Evolutionary conservation across 2,113 vertebrate genomes (phyloP).

Genomic region (Periophthalmodon schlosseri): DNA sequence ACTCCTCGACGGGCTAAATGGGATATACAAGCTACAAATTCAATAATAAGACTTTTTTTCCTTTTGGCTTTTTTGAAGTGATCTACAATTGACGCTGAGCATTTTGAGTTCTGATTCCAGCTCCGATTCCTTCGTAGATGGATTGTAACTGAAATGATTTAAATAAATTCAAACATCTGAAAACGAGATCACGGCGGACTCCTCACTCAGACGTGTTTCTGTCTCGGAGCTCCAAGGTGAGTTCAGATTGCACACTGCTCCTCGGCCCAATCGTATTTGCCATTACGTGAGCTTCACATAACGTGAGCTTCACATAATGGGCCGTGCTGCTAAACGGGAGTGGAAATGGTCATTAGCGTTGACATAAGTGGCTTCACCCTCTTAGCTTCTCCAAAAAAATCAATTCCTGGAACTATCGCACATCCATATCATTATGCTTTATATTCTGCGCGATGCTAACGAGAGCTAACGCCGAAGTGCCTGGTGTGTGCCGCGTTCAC

Average conservation of each 20-base stretch:
- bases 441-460: slow-evolving; percentile 61
- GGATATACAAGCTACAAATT: slow-evolving; percentile 64
- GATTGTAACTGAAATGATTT: slow-evolving; percentile 59
- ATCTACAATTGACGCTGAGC: slow-evolving; percentile 16
- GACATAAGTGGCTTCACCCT: slow-evolving; percentile 80
- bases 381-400: slow-evolving; percentile 75
- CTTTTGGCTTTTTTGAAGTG: slow-evolving; percentile 46
- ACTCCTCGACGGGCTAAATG: slow-evolving; percentile 51
- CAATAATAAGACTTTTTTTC: slow-evolving; percentile 56
- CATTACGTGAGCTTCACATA: slow-evolving; percentile 78
- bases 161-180: slow-evolving; percentile 73
- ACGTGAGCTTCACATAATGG: slow-evolving; percentile 77
- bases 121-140: slow-evolving; percentile 31
- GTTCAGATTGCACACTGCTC: slow-evolving; percentile 75
- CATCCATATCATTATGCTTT: slow-evolving; percentile 78
- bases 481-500: neutral
- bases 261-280: slow-evolving; percentile 75
- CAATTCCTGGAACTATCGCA: slow-evolving; percentile 76
- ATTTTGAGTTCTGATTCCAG: slow-evolving; percentile 38
- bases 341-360: slow-evolving; percentile 80
- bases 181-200: slow-evolving; percentile 70
- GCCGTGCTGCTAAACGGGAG: slow-evolving; percentile 70
- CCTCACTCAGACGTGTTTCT: slow-evolving; percentile 57
- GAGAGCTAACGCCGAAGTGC: slow-evolving; percentile 68
- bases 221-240: slow-evolving; percentile 55